phyloP scores from a whole-genome alignment of 2,797 vertebrate genomes.

The Pagetopsis macropterus region DNA sequence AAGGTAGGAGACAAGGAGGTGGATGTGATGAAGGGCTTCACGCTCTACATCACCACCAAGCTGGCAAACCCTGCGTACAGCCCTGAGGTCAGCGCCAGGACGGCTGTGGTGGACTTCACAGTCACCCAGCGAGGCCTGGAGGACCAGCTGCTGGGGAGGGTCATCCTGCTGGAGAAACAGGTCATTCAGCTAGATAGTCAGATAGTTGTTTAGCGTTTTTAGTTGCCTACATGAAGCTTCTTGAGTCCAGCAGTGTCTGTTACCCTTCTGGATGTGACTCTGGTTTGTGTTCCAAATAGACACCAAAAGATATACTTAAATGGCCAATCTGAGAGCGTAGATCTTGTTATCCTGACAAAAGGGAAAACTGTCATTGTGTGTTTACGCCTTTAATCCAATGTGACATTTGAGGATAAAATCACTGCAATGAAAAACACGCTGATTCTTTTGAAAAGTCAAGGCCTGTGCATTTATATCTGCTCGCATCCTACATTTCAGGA shows the following conservation, averaged over 20 bases:
- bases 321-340: too few relatives aligned
- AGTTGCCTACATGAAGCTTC: too few relatives aligned
- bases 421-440: not conserved
- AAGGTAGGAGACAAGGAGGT: slow-evolving; percentile 90
- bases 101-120: slow-evolving; percentile 88
- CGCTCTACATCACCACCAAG: slow-evolving; percentile 89
- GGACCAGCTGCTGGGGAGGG: slow-evolving; percentile 89
- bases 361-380: too few relatives aligned
- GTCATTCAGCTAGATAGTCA: not conserved
- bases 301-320: too few relatives aligned
- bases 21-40: slow-evolving; percentile 85
- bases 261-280: too few relatives aligned
- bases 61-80: slow-evolving; percentile 88
- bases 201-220: too few relatives aligned
- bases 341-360: too few relatives aligned
- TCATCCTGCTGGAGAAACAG: slow-evolving; percentile 89
- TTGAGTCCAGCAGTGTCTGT: too few relatives aligned
- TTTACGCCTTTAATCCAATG: too few relatives aligned
- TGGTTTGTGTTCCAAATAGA: too few relatives aligned
- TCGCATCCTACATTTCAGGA: slow-evolving; percentile 72
- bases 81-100: slow-evolving; percentile 88
- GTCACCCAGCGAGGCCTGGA: slow-evolving; percentile 88
- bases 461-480: not conserved
- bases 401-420: too few relatives aligned
- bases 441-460: not conserved